Percentiles rank a stretch among this genome's conserved stretches.
phyloP scores from a whole-genome alignment of 2,113 vertebrate species.

The Leuciscus idus region DNA sequence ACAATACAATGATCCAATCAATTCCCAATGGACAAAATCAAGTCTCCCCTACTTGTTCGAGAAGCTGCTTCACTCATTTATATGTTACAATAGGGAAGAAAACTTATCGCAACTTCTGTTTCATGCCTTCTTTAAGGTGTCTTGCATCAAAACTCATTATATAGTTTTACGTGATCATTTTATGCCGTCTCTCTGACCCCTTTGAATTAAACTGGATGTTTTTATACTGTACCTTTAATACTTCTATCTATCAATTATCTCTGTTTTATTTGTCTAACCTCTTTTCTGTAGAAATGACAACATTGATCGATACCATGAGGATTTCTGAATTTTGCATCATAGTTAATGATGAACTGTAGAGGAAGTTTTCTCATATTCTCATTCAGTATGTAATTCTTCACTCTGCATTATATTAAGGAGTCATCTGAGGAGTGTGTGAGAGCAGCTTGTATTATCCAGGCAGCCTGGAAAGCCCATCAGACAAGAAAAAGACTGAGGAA shows the following conservation, averaged over 20 bases:
- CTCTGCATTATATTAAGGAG: constrained; percentile 40
- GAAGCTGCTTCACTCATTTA: too few species aligned
- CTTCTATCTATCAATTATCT: too few species aligned
- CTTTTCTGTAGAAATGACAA: not conserved
- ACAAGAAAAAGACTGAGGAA: constrained; percentile 86
- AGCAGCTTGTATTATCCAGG: constrained; percentile 89
- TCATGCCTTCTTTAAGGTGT: not conserved
- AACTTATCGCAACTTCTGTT: too few species aligned
- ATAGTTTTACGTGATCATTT: not conserved
- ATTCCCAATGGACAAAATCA: too few species aligned
- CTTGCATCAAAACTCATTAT: not conserved
- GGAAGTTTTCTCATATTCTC: not conserved
- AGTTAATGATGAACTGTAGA: not conserved
- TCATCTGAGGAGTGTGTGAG: constrained; percentile 72
- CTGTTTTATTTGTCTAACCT: not conserved
- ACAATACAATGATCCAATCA: too few species aligned
- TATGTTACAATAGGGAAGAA: too few species aligned
- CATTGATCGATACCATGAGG: not conserved
- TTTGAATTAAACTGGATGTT: not conserved
- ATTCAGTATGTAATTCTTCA: not conserved
- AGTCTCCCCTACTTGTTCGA: too few species aligned
- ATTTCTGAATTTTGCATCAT: not conserved
- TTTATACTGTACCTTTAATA: too few species aligned
- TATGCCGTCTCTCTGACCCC: not conserved
- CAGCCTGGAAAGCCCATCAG: constrained; percentile 85